These are phyloP conservation scores for Hymenopus coronatus DNA, from an alignment of 2,888 invertebrate species.

Conservation along the genomic window DNA sequence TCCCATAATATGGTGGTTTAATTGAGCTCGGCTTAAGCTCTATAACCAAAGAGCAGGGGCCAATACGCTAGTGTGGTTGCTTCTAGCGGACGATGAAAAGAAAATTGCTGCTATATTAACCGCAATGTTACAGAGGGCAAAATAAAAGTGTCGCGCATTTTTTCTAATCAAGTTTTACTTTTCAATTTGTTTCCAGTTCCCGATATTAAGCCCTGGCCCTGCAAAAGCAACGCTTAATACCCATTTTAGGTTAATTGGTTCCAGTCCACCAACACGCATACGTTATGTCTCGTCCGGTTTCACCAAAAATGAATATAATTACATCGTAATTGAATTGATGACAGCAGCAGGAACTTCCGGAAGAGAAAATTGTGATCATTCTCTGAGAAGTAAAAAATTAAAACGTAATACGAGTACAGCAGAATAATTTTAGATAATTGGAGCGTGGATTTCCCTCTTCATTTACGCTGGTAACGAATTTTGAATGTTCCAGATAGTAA, in stretches of 20 bases:
- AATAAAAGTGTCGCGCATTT: not conserved
- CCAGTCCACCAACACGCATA: not conserved
- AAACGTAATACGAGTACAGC: not conserved
- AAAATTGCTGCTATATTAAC: not conserved
- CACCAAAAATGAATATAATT: not conserved
- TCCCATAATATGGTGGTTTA: not conserved
- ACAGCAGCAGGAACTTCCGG: not conserved
- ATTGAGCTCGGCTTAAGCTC: too few species aligned
- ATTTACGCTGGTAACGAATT: not conserved
- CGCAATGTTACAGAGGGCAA: not conserved
- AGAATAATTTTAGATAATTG: not conserved
- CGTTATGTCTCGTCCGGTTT: not conserved
- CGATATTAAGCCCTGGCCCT: not conserved
- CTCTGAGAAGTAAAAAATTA: not conserved
- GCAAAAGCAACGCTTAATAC: not conserved
- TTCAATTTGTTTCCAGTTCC: not conserved
- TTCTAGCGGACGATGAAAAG: not conserved
- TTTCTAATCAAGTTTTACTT: not conserved
- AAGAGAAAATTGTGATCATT: not conserved
- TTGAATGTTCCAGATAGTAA: not conserved
- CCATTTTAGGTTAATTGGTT: not conserved
- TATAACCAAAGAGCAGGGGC: too few species aligned
- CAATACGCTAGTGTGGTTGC: not conserved
- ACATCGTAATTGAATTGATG: not conserved
- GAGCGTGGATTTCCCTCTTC: not conserved